Conservation (phyloP, 1,140 invertebrate species). For the Mizuhopecten yessoensis region DNA sequence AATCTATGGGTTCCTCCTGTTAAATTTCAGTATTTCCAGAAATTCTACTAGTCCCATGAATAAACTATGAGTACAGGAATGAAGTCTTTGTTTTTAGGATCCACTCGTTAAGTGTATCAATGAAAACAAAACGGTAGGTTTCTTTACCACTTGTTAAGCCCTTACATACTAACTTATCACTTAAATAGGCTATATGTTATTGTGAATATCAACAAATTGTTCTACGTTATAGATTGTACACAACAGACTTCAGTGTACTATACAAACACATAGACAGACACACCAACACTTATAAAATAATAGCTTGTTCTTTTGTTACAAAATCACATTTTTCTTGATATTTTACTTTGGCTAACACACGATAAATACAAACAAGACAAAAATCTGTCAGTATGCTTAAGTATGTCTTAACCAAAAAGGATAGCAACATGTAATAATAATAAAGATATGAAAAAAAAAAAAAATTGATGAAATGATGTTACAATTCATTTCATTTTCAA, state of each 20-base stretch:
- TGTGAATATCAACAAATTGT: background rate
- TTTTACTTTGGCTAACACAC: background rate
- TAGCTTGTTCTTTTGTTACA: background rate
- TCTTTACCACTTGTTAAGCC: background rate
- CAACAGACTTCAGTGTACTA: background rate
- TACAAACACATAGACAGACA: background rate
- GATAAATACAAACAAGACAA: slow-evolving; percentile 11
- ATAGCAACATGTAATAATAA: background rate
- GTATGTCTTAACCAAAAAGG: background rate
- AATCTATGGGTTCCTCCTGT: too few relatives aligned
- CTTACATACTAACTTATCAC: background rate
- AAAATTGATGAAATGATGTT: background rate
- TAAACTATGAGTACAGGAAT: too few relatives aligned
- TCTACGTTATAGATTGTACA: too few relatives aligned
- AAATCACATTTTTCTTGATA: slow-evolving; percentile 2
- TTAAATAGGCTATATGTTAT: slow-evolving; percentile 33
- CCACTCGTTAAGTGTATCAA: background rate
- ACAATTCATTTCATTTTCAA: background rate
- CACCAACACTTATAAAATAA: background rate
- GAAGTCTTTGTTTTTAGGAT: too few relatives aligned
- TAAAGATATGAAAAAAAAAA: slow-evolving; percentile 1
- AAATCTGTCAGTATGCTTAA: background rate
- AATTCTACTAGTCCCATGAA: too few relatives aligned
- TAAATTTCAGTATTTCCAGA: too few relatives aligned
- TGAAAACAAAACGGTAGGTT: background rate